Base-by-base conservation (phyloP, 2,797 vertebrate species). In the Gallinago stenura region DNA sequence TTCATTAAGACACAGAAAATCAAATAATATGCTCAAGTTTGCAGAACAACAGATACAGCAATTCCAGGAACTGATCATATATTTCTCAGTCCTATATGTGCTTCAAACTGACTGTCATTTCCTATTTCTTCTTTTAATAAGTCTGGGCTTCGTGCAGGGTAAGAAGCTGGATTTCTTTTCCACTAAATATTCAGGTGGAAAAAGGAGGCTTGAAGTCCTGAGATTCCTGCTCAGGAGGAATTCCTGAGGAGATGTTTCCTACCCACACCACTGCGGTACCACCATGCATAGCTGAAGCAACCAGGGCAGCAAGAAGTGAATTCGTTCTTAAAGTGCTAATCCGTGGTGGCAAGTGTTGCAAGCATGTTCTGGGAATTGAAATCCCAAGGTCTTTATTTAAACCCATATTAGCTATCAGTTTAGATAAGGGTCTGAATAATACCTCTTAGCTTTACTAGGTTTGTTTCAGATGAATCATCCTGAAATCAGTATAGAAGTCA, bases 1-100 rank as follows among this genome's bases (percentile, higher is more conserved):
- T 66, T 71, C 83, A 69, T 86, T 94, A 90, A 86, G 71, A 76
- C 54, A 87, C 43, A 79, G 45, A 86, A 37, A 81, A 88, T 90
- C 54, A 69, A 88, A 90, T 78, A 86, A 69, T 54, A 26, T 82
- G 9, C 28, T 91, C 35, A 56, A 86, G 66, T 93, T 62, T 91
- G 43, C n/a, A 69, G 75, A 90, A 64, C 19, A 83, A 75, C 51
- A 72, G 66, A 83, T 88, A 73, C n/a, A 84, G 33, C n/a, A 72
- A 31, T 94, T 94, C 62, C 80, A 80, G 83, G 68, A 87, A 73
- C 10, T 41, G 65, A 86, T 73, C 50, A 48, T 75, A 37, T 48
- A 86, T 88, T 91, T 86, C 76, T 95, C 53, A 72, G 72, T 56
- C 12, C 5, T 62, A 15, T 28, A 76, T 22, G 35, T 11, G 0